Evolutionary conservation across 2,797 vertebrate species (phyloP).

Genomic region (Hafferia zeledoni): DNA sequence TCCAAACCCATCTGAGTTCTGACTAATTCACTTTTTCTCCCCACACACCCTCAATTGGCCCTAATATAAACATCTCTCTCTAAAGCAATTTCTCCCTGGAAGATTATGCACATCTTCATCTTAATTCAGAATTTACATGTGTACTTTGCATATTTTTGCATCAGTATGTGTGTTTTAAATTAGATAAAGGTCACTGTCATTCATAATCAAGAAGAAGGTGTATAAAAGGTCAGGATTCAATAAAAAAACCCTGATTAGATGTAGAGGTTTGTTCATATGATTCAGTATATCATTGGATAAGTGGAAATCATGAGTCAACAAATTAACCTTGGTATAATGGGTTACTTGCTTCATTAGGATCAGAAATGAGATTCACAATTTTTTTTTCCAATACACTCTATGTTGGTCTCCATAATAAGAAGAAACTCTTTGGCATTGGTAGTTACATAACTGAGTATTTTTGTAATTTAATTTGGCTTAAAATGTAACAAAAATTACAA

Average conservation of each 20-base stretch:
- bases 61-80: conserved; percentile 70
- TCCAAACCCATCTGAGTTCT: conserved; percentile 35
- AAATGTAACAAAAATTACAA: conserved; percentile 50
- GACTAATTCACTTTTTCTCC: conserved; percentile 65
- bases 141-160: conserved; percentile 84
- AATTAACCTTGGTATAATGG: conserved; percentile 75
- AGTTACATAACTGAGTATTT: conserved; percentile 33
- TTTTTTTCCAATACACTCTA: conserved; percentile 24
- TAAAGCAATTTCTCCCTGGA: conserved; percentile 66
- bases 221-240: conserved; percentile 85
- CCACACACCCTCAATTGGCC: conserved; percentile 34
- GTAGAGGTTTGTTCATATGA: conserved; percentile 78
- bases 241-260: conserved; percentile 78
- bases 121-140: conserved; percentile 82
- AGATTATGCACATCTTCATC: conserved; percentile 74
- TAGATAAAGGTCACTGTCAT: conserved; percentile 85
- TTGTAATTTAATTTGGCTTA: conserved; percentile 57
- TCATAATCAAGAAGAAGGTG: conserved; percentile 84
- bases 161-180: conserved; percentile 80
- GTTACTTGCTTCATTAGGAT: conserved; percentile 68
- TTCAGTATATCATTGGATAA: conserved; percentile 77
- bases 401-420: conserved; percentile 43
- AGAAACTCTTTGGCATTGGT: conserved; percentile 18
- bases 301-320: conserved; percentile 78
- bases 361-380: conserved; percentile 61